Evolutionary conservation across 2,113 vertebrate genomes (phyloP).

Genomic region (Pituophis catenifer): DNA sequence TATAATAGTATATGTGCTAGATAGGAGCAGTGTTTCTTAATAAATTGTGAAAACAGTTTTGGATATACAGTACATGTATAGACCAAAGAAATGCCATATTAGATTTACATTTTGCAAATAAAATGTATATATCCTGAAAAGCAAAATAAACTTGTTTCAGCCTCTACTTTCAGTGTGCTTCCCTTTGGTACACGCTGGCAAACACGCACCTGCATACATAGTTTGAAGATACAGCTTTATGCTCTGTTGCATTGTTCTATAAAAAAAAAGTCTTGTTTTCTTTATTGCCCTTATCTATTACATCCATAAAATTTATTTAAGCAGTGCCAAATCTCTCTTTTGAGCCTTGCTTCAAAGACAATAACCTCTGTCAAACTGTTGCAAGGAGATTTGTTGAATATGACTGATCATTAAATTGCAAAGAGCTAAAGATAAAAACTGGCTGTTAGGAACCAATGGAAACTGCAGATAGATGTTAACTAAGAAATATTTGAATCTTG

Average conservation of each 20-base stretch:
- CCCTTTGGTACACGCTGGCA: constrained; percentile 37
- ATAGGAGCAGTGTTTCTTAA: constrained; percentile 46
- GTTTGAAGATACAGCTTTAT: constrained; percentile 63
- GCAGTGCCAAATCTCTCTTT: constrained; percentile 69
- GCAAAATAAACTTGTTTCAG: constrained; percentile 69
- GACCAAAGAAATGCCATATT: constrained; percentile 55
- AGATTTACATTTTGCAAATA: constrained; percentile 66
- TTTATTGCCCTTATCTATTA: constrained; percentile 68
- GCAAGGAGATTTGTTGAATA: constrained; percentile 64
- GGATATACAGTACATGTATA: constrained; percentile 32
- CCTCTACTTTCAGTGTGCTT: constrained; percentile 65
- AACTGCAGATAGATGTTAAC: constrained; percentile 69
- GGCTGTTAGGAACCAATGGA: constrained; percentile 37
- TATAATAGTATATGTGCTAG: constrained; percentile 31
- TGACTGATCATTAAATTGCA: constrained; percentile 66
- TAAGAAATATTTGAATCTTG: constrained; percentile 54
- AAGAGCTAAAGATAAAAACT: constrained; percentile 42
- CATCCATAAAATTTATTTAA: constrained; percentile 74
- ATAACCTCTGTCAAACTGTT: constrained; percentile 43
- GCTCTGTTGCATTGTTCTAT: constrained; percentile 53
- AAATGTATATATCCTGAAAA: constrained; percentile 69
- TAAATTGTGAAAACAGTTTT: constrained; percentile 66
- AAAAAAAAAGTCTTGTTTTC: constrained; percentile 65
- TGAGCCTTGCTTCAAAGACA: constrained; percentile 50
- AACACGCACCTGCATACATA: not conserved